Evolutionary conservation across 2,113 vertebrate species (phyloP), one percentile per base, ranked within the genome.

Genomic region (Acrocephalus arundinaceus): DNA sequence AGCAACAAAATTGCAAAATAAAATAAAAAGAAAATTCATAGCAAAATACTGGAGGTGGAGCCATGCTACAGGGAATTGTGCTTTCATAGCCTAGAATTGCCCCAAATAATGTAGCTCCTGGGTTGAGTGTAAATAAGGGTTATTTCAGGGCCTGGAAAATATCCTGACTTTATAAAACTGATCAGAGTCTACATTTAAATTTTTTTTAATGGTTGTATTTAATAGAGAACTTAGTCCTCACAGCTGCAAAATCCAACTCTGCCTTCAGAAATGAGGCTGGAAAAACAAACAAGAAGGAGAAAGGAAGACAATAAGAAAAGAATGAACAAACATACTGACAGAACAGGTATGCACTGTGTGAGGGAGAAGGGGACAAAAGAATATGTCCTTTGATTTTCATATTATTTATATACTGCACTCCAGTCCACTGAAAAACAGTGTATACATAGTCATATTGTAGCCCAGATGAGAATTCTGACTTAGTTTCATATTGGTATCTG

Each of bases 41-140:
- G 31, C 22, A 74, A 92, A 91, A 96, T 91, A 88, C 91, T 94
- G 93, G 88, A 97, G 94, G 91, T 96, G 95, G 94, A 96, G 95
- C 93, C 94, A 85, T 96, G 95, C 74, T 93, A 95, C 91, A 96
- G 70, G 81, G 80, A 95, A 95, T 79, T 91, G 85, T 73, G 58
- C 65, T 82, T 66, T 94, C 21, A 28, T 76, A 4, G 13, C 59
- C 66, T 93, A 54, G 66, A 89, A 72, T 78, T 65, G 15, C 25
- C 76, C 61, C 75, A 83, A 20, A 95, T 55, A 83, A 43, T 3
- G 3, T 55, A 80, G 46, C 12, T 90, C 39, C 15, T 49, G 61
- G 27, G 8, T 43, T 63, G 39, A 74, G 25, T 63, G 68, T 62
- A 63, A 81, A 85, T 48, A 89, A 22, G 20, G 52, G 19, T 74